Percentiles rank a stretch among this genome's conserved stretches.
These are phyloP conservation scores for Papilio demoleus DNA, from an alignment of 2,888 invertebrate species.

Conservation along the genomic window DNA sequence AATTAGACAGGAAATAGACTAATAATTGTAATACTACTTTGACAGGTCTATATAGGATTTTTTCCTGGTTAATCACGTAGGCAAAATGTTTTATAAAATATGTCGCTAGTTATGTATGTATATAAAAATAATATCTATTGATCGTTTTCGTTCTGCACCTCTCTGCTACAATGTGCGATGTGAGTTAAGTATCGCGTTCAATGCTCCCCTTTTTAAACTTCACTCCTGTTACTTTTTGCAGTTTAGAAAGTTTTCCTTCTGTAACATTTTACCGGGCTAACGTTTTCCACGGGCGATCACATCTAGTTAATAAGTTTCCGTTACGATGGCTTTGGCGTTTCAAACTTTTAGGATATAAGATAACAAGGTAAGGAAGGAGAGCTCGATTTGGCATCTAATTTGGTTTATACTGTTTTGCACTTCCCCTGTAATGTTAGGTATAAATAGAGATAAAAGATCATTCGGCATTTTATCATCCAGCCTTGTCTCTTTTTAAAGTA, in stretches of 20 bases:
- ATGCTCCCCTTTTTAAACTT: slow-evolving; percentile 78
- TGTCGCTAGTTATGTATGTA: too few relatives aligned
- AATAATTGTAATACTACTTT: too few relatives aligned
- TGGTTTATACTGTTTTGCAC: slow-evolving; percentile 34
- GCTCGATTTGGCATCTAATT: slow-evolving; percentile 69
- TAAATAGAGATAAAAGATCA: not conserved
- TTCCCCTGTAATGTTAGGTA: not conserved
- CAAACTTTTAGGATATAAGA: slow-evolving; percentile 83
- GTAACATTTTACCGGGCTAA: slow-evolving; percentile 80
- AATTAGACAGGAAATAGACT: too few relatives aligned
- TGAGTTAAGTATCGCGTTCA: slow-evolving; percentile 75
- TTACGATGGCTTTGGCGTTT: slow-evolving; percentile 81
- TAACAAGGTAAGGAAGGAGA: slow-evolving; percentile 81
- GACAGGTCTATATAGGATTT: too few relatives aligned
- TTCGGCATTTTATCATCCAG: not conserved
- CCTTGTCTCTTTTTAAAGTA: too few relatives aligned
- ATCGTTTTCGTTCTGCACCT: slow-evolving; percentile 49
- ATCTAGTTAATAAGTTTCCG: slow-evolving; percentile 83
- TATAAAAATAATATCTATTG: not conserved
- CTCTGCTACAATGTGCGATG: slow-evolving; percentile 26
- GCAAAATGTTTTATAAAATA: too few relatives aligned
- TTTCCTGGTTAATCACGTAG: too few relatives aligned
- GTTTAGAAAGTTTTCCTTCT: slow-evolving; percentile 75
- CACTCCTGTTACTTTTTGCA: slow-evolving; percentile 74
- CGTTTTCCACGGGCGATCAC: slow-evolving; percentile 79